phyloP scores from a whole-genome alignment of 2,888 invertebrate genomes.

The Sipunculus nudus region DNA sequence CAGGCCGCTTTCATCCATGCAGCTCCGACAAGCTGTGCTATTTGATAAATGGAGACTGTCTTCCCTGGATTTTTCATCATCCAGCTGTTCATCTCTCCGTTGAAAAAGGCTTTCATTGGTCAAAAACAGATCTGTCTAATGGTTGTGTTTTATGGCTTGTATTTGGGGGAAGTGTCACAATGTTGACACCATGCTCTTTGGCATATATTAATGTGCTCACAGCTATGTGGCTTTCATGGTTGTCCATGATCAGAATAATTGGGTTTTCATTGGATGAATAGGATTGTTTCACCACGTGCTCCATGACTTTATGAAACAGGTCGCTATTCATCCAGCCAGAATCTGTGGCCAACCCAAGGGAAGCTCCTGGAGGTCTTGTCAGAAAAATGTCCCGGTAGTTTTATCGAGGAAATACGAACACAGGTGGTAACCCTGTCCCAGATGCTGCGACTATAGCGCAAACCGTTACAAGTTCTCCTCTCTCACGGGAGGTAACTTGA shows the following conservation, averaged over 20 bases:
- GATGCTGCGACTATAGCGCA: too few species aligned
- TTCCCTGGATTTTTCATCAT: constrained; percentile 56
- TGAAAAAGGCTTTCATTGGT: constrained; percentile 58
- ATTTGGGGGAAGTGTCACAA: constrained; percentile 63
- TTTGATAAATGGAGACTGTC: constrained; percentile 62
- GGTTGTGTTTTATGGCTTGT: constrained; percentile 65
- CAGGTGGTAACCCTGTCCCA: too few species aligned
- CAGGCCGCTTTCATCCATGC: constrained; percentile 1
- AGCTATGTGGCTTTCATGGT: constrained; percentile 49
- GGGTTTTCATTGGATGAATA: constrained; percentile 43
- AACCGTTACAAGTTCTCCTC: background rate
- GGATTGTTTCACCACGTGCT: constrained; percentile 33
- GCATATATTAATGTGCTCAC: constrained; percentile 45
- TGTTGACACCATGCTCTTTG: constrained; percentile 57
- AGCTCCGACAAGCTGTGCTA: constrained; percentile 31
- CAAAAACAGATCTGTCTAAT: constrained; percentile 62
- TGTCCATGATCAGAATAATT: constrained; percentile 48
- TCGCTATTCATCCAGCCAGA: constrained; percentile 1
- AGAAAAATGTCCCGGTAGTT: too few species aligned
- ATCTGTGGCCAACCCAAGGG: background rate
- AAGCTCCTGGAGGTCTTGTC: too few species aligned
- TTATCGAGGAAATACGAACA: too few species aligned
- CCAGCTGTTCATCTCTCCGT: constrained; percentile 48
- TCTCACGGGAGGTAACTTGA: background rate
- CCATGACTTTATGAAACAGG: background rate